Evolutionary conservation across 2,113 vertebrate species (phyloP), one percentile per base, ranked within the genome.

Genomic region (Laticauda colubrina): DNA sequence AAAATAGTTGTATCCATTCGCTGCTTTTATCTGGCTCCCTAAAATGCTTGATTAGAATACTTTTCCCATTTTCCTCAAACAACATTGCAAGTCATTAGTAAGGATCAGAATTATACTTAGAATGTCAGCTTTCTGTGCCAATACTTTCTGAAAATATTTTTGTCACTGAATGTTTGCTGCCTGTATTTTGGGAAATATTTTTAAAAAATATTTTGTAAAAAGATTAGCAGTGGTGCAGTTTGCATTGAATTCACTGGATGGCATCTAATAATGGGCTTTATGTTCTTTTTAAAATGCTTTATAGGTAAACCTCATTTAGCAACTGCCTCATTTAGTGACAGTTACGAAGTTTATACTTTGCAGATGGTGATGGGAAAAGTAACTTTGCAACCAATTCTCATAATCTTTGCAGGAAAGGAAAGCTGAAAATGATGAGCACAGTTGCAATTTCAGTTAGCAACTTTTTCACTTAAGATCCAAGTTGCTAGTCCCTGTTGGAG

Each of bases 61-160:
- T 94, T 61, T 48, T 87, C 18, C 85, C 85, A 1, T 59, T 54
- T 6, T 89, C 85, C 45, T 2, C 9, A 39, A 85, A 57, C 93
- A 95, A 95, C 93, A 95, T 94, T 96, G 94, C 21, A 91, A 95
- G 85, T 93, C 95, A 93, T 97, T 95, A 91, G 39, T 94, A 89
- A 94, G 3, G 85, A 96, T 93, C 51, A 91, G 21, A 85, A 39
- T 95, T 64, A 93, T 91, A 88, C 96, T 94, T 95, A 92, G 95
- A 95, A 96, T 94, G 92, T 53, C 92, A 20, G 91, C 95, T 81
- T 85, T 93, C 45, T 75, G 59, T 88, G 0, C 21, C 95, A 57
- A 64, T 92, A 39, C 34, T 39, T 39, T 39, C 34, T 93, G 94
- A 97, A 93, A 95, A 85, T 21, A 0, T 1, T 45, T 93, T 91